phyloP scores from a whole-genome alignment of 2,888 invertebrate species.

The Drosophila vallismaia region DNA sequence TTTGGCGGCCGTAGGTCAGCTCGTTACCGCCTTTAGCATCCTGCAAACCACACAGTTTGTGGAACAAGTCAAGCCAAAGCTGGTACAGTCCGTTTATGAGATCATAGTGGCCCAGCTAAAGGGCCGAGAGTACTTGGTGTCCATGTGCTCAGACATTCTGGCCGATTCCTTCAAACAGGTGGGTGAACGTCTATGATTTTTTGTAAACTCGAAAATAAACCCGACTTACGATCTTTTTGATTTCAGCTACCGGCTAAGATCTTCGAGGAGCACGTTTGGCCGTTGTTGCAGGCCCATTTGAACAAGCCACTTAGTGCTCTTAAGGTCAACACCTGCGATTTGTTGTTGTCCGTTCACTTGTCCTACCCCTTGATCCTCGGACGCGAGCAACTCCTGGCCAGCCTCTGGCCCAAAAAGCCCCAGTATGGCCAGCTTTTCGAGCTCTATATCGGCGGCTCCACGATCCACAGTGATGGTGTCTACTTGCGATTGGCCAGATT shows the following conservation, averaged over 20 bases:
- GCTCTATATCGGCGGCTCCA: conserved; percentile 38
- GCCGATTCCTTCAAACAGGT: conserved; percentile 46
- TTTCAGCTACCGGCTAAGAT: not conserved
- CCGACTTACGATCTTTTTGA: not conserved
- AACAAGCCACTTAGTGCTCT: conserved; percentile 34
- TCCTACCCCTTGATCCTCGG: conserved; percentile 37
- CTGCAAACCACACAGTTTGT: conserved; percentile 37
- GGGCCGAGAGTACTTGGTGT: conserved; percentile 56
- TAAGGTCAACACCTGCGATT: conserved; percentile 33
- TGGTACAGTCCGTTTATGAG: conserved; percentile 41
- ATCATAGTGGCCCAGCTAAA: conserved; percentile 47
- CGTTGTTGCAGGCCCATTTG: conserved; percentile 36
- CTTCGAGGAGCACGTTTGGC: conserved; percentile 51
- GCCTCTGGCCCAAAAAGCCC: conserved; percentile 47
- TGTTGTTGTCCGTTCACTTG: conserved; percentile 48
- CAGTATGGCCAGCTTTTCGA: conserved; percentile 49
- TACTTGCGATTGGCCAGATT: conserved; percentile 49
- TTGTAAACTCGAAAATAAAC: not conserved
- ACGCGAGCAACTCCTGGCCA: conserved; percentile 24
- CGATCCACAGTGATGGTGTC: conserved; percentile 4
- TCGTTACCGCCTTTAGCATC: conserved; percentile 43
- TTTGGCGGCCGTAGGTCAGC: conserved; percentile 59
- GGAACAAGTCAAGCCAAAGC: conserved; percentile 1
- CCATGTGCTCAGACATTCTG: conserved; percentile 43
- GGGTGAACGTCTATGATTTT: not conserved